Evolutionary conservation across 2,888 invertebrate species (phyloP).

Genomic region (Bombyx huttoni): DNA sequence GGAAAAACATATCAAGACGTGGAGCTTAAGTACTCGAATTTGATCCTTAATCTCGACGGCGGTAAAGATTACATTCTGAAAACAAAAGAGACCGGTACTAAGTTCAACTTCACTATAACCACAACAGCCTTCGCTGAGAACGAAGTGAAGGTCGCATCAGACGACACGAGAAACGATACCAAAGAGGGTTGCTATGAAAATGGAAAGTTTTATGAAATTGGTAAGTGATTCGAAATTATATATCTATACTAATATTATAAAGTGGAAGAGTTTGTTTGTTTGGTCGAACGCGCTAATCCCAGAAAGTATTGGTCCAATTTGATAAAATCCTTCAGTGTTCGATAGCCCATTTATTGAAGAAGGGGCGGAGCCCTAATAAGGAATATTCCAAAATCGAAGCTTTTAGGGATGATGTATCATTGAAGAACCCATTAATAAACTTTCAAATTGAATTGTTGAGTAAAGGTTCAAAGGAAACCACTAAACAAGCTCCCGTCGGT

Average conservation of each 20-base stretch:
- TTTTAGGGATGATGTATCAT: too few species aligned
- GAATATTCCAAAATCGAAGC: too few species aligned
- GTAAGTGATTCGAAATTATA: conserved; percentile 24
- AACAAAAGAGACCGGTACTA: conserved; percentile 60
- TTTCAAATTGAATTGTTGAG: too few species aligned
- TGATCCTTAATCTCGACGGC: conserved; percentile 53
- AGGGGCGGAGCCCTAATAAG: too few species aligned
- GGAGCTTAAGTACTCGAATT: conserved; percentile 45
- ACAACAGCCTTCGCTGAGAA: conserved; percentile 23
- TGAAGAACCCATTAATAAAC: too few species aligned
- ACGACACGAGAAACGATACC: conserved; percentile 21
- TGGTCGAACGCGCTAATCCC: too few species aligned
- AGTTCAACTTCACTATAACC: conserved; percentile 60
- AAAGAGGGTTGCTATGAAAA: conserved; percentile 49
- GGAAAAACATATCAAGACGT: conserved; percentile 47
- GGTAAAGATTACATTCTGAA: conserved; percentile 59
- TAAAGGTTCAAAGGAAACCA: too few species aligned
- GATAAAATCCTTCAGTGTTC: too few species aligned
- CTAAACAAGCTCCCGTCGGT: neutral
- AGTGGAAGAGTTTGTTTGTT: too few species aligned
- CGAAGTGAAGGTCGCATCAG: conserved; percentile 26
- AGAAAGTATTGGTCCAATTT: too few species aligned
- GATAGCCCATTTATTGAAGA: too few species aligned
- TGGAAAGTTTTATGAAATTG: conserved; percentile 47
- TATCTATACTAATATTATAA: too few species aligned